These are phyloP conservation scores for Pangasianodon hypophthalmus DNA, from an alignment of 2,113 vertebrate genomes.

Conservation along the genomic window DNA sequence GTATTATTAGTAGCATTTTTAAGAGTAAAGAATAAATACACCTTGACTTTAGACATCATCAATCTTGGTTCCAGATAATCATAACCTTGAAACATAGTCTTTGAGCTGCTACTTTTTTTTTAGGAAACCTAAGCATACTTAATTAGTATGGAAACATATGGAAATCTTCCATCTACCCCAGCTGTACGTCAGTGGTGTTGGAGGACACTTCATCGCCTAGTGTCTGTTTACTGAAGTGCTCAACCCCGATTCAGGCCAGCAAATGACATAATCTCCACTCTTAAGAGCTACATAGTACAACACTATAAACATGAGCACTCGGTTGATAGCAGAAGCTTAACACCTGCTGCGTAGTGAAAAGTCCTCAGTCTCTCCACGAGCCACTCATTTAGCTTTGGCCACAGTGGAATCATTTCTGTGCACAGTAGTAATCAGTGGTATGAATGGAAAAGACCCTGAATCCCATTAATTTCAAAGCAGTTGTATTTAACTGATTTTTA, in stretches of 20 bases:
- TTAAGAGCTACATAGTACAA: conserved; percentile 68
- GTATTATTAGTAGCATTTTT: not conserved
- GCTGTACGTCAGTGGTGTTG: conserved; percentile 54
- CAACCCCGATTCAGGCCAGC: conserved; percentile 69
- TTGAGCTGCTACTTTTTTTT: not conserved
- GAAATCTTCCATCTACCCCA: conserved; percentile 39
- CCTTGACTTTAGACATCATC: not conserved
- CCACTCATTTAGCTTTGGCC: not conserved
- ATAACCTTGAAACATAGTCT: not conserved
- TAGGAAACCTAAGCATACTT: not conserved
- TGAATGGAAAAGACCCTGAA: not conserved
- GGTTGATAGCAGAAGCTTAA: conserved; percentile 70
- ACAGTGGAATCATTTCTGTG: not conserved
- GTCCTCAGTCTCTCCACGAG: not conserved
- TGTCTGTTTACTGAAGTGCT: conserved; percentile 75
- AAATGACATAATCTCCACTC: conserved; percentile 69
- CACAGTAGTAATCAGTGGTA: not conserved
- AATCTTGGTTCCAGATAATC: not conserved
- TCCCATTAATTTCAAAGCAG: not conserved
- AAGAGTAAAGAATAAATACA: not conserved
- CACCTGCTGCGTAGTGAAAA: conserved; percentile 36
- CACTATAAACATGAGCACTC: conserved; percentile 69
- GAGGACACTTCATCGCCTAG: conserved; percentile 60
- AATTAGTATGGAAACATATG: not conserved
- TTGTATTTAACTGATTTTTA: not conserved